Percentiles rank a stretch among this genome's conserved stretches.
These are phyloP conservation scores for Eira barbara DNA, from an alignment of 2,113 vertebrate genomes.

Conservation along the genomic window DNA sequence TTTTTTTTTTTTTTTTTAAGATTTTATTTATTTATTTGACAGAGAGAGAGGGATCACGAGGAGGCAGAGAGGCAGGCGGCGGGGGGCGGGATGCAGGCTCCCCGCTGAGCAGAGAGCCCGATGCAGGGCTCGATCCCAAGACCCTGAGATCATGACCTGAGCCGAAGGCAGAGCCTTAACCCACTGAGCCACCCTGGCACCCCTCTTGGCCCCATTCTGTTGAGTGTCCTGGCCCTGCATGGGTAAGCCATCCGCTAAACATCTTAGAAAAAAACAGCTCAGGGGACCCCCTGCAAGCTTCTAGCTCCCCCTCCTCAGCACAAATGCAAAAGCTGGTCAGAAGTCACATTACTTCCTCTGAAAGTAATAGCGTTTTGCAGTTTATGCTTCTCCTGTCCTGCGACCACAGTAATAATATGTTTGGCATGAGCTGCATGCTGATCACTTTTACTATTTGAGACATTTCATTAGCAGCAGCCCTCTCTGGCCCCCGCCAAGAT, in stretches of 20 bases:
- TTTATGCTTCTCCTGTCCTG: conserved; percentile 4
- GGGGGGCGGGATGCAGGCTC: too few relatives aligned
- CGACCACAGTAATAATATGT: not conserved
- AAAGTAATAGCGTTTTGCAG: not conserved
- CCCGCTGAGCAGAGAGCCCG: too few relatives aligned
- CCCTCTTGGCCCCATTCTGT: not conserved
- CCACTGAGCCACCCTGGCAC: too few relatives aligned
- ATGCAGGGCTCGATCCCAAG: too few relatives aligned
- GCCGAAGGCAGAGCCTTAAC: too few relatives aligned
- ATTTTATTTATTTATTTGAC: too few relatives aligned
- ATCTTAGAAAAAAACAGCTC: not conserved
- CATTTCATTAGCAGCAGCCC: not conserved
- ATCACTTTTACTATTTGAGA: conserved; percentile 42
- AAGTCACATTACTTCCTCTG: conserved; percentile 17
- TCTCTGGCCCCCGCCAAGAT: not conserved
- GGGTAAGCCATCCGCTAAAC: conserved; percentile 27
- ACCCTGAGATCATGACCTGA: too few relatives aligned
- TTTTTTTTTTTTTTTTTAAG: too few relatives aligned
- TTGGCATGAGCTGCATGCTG: not conserved
- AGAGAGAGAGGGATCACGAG: too few relatives aligned
- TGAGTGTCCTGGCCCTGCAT: not conserved
- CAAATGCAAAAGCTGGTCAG: not conserved
- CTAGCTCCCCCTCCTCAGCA: not conserved
- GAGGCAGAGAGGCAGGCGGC: too few relatives aligned
- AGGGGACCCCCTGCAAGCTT: not conserved